Conservation (phyloP, 2,113 vertebrate genomes). For the Campylorhamphus procurvoides region DNA sequence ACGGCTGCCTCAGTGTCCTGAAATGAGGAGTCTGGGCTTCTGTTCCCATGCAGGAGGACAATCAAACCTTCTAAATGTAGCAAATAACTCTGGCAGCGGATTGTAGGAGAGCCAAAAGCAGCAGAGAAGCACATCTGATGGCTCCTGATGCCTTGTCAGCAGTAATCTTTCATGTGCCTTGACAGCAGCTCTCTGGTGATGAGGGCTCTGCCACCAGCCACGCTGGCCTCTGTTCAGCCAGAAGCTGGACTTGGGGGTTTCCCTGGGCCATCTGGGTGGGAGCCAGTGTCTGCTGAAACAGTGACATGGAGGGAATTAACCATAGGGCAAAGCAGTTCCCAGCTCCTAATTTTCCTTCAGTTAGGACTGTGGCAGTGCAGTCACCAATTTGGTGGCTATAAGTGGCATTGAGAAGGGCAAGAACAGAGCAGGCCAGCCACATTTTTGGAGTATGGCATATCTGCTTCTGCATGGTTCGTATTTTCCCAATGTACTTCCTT, state of each 20-base stretch:
- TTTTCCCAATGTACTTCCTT: neutral
- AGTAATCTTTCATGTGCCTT: accelerated
- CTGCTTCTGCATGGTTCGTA: neutral
- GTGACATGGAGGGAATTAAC: neutral
- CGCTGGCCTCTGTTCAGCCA: accelerated
- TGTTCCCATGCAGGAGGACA: neutral
- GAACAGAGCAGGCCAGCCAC: neutral
- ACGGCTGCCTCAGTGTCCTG: accelerated
- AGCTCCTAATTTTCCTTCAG: neutral
- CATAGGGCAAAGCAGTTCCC: neutral
- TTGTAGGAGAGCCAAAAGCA: neutral
- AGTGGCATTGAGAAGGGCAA: neutral
- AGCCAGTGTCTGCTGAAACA: neutral
- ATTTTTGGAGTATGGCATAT: neutral
- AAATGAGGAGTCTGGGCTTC: neutral
- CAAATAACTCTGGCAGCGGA: neutral
- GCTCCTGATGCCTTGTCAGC: neutral
- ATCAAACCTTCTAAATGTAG: neutral
- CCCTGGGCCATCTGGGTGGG: neutral
- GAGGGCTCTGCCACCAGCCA: neutral
- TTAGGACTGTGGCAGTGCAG: neutral
- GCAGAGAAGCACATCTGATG: accelerated
- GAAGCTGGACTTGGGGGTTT: accelerated
- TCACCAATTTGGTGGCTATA: too few relatives aligned
- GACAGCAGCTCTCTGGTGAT: neutral